These are phyloP conservation scores for Rhizoglyphus robini DNA, from an alignment of 1,140 invertebrate genomes.

Conservation along the genomic window DNA sequence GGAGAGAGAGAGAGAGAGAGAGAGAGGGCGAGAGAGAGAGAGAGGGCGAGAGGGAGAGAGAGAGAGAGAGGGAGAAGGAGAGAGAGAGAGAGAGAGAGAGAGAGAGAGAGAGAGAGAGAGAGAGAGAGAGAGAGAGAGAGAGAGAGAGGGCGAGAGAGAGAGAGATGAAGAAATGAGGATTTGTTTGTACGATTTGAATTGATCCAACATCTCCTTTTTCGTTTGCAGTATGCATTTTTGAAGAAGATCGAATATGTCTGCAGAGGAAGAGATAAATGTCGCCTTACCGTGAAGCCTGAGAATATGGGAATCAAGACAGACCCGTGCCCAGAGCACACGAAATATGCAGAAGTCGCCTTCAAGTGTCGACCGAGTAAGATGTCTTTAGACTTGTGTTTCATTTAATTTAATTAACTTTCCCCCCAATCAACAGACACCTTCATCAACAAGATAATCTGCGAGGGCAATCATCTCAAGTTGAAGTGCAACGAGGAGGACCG, in stretches of 20 bases:
- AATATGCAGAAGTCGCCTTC: constrained; percentile 81
- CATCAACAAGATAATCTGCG: constrained; percentile 73
- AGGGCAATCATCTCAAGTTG: constrained; percentile 62
- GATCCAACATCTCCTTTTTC: background rate
- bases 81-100: too few relatives aligned
- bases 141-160: too few relatives aligned
- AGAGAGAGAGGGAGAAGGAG: too few relatives aligned
- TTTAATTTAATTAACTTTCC: background rate
- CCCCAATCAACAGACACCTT: constrained; percentile 79
- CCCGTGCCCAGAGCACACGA: constrained; percentile 66
- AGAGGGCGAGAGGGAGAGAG: too few relatives aligned
- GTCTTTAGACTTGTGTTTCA: background rate
- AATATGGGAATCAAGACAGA: constrained; percentile 54
- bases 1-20: too few relatives aligned
- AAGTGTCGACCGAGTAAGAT: constrained; percentile 88
- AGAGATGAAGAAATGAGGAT: too few relatives aligned
- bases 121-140: too few relatives aligned
- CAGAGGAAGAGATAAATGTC: constrained; percentile 74
- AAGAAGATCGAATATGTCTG: constrained; percentile 82
- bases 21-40: too few relatives aligned
- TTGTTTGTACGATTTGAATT: too few relatives aligned
- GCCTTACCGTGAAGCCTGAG: constrained; percentile 62
- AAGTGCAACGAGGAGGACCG: constrained; percentile 33
- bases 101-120: too few relatives aligned
- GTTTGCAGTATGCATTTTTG: constrained; percentile 64